Conservation (phyloP, 1,140 invertebrate genomes). For the Brachionus angularis region DNA sequence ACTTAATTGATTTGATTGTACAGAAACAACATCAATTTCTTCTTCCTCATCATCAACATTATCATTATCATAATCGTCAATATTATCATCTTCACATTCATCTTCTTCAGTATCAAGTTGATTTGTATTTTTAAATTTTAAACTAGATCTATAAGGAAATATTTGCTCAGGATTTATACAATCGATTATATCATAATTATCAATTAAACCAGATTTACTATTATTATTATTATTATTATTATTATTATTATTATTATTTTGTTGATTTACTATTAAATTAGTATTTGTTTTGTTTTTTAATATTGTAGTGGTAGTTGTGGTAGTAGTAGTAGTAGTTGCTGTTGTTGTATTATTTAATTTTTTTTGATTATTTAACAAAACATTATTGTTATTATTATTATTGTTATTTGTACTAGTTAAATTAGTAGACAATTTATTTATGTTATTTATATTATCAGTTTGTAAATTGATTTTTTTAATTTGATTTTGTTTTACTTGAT, state of each 20-base stretch:
- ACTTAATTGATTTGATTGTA: neutral
- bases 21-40: neutral
- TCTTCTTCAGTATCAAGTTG: neutral
- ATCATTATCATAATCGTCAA: slow-evolving; percentile 13
- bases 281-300: too few relatives aligned
- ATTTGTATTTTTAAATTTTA: slow-evolving; percentile 28
- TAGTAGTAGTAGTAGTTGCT: too few relatives aligned
- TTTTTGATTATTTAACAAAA: too few relatives aligned
- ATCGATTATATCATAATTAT: slow-evolving; percentile 5
- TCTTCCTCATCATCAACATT: slow-evolving; percentile 37
- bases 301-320: too few relatives aligned
- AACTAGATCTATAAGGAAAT: slow-evolving; percentile 25
- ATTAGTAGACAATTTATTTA: neutral
- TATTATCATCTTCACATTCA: neutral
- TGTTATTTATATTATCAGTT: neutral
- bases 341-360: too few relatives aligned
- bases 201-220: neutral
- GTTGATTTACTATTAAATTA: neutral
- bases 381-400: neutral
- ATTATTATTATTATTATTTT: neutral
- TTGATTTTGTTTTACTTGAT: neutral
- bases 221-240: neutral
- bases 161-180: slow-evolving; percentile 41
- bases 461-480: neutral
- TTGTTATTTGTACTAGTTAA: slow-evolving; percentile 3